Base-by-base conservation (phyloP, 2,888 invertebrate genomes). In the Geophilus truncorum region DNA sequence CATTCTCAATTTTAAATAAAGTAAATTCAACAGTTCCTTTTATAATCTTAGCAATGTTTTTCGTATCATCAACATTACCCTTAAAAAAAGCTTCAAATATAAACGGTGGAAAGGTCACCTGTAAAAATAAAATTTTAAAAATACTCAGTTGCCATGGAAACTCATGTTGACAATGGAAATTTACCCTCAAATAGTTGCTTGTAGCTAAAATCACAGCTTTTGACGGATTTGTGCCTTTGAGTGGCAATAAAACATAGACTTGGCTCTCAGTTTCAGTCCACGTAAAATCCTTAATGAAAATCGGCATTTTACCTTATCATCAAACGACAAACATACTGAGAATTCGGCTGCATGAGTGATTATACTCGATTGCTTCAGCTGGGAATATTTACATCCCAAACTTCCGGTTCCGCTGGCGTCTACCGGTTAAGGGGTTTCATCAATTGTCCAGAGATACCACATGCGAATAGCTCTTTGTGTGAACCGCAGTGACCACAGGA, bases 41-140 rank as follows among this genome's bases (percentile, higher is more conserved):
- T 62, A 90, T 89, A 34, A 93, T 86, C 2, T 90, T 90, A 84
- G 93, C 93, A 83, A 89, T 90, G 85, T 93, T 93, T 83, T 89
- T 88, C 21, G 88, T 87, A 80, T 90, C 90, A 84, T 92, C 88
- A 0, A 94, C 90, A 9, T 90, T 87, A 80, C 90, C 87, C 82
- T 89, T 87, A n/a, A 93, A 88, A 85, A 93, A 91, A 57, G 91
- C 88, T 88, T 95, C 95, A 85, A 94, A 92, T 81, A 94, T 88
- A 85, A 91, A 93, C 5, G 93, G 92, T 30, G 90, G 90, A 85
- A 90, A 93, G 84, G 92, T 90, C 0, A 91, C 91, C 90, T 90
- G 83, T 10, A 84, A 84, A 82, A 79, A 79, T 62, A 77, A 78
- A 79, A 9, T 75, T 12, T 12, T 7, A 62, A 62, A 21, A 62